Conservation (phyloP, 2,888 invertebrate genomes). For the Chrysodeixis includens region DNA sequence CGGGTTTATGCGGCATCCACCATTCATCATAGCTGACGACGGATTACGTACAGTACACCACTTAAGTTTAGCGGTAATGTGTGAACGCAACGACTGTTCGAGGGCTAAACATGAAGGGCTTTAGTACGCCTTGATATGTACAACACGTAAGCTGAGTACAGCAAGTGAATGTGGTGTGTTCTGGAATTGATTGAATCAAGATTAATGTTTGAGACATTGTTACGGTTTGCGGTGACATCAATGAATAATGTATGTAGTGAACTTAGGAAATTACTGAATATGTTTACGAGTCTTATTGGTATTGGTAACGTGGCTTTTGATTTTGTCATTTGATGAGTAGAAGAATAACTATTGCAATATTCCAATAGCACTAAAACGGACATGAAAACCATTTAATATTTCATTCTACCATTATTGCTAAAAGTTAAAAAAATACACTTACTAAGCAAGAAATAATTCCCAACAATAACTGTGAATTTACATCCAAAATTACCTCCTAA, state of each 20-base stretch:
- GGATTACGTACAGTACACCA: slow-evolving; percentile 59
- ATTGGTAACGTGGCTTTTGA: background rate
- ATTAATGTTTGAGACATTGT: slow-evolving; percentile 4
- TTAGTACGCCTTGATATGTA: slow-evolving; percentile 39
- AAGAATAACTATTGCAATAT: no score
- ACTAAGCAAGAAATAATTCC: no score
- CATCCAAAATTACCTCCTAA: no score
- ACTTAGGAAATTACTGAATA: background rate
- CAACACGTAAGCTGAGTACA: slow-evolving; percentile 18
- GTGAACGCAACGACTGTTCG: slow-evolving; percentile 38
- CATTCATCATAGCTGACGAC: slow-evolving; percentile 70
- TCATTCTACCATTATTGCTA: no score
- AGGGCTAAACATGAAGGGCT: slow-evolving; percentile 27
- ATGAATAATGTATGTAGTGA: background rate
- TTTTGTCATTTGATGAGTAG: background rate
- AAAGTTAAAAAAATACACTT: no score
- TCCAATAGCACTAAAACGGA: no score
- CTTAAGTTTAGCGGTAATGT: slow-evolving; percentile 52
- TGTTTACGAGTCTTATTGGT: background rate
- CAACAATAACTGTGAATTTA: no score
- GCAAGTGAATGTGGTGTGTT: slow-evolving; percentile 1
- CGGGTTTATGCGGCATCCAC: slow-evolving; percentile 57
- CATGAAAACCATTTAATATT: no score
- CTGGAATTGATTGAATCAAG: slow-evolving; percentile 32
- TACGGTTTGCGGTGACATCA: background rate